Percentiles rank a stretch among this genome's conserved stretches.
These are phyloP conservation scores for Bradypodion pumilum DNA, from an alignment of 2,797 vertebrate genomes.

Conservation along the genomic window DNA sequence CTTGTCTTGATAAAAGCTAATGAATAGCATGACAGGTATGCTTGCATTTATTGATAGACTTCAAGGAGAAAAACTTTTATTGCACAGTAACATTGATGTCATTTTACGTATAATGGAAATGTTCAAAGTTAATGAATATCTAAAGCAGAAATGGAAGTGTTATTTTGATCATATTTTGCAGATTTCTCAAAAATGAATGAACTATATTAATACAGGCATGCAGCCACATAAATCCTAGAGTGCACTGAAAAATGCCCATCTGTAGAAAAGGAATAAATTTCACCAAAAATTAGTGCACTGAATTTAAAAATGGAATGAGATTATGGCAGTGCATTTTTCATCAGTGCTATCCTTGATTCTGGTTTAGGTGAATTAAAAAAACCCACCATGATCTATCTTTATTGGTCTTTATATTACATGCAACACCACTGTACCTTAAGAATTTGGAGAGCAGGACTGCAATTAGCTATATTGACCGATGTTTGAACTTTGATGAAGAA, in stretches of 20 bases:
- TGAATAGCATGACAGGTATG: neutral
- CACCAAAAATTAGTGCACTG: slow-evolving; percentile 14
- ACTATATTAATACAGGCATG: slow-evolving; percentile 1
- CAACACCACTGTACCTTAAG: neutral
- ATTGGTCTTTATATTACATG: neutral
- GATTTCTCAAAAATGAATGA: slow-evolving; percentile 24
- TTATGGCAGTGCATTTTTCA: slow-evolving; percentile 3
- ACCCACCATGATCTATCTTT: slow-evolving; percentile 10
- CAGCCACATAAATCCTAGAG: neutral
- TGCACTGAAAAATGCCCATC: neutral
- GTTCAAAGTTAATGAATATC: slow-evolving; percentile 12
- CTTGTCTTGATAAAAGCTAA: slow-evolving; percentile 16
- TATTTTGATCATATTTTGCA: neutral
- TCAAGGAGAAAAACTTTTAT: slow-evolving; percentile 36
- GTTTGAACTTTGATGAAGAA: neutral
- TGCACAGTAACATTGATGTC: neutral
- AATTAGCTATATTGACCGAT: slow-evolving; percentile 6
- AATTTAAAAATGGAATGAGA: slow-evolving; percentile 31
- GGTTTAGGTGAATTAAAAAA: slow-evolving; percentile 5
- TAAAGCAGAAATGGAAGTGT: neutral
- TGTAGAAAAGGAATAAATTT: slow-evolving; percentile 23
- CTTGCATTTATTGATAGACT: slow-evolving; percentile 3
- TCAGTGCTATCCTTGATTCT: slow-evolving; percentile 23
- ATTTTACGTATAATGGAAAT: slow-evolving; percentile 37
- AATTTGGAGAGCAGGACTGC: neutral